Evolutionary conservation across 2,113 vertebrate species (phyloP), one percentile per base, ranked within the genome.

Genomic region (Dicrurus megarhynchus): DNA sequence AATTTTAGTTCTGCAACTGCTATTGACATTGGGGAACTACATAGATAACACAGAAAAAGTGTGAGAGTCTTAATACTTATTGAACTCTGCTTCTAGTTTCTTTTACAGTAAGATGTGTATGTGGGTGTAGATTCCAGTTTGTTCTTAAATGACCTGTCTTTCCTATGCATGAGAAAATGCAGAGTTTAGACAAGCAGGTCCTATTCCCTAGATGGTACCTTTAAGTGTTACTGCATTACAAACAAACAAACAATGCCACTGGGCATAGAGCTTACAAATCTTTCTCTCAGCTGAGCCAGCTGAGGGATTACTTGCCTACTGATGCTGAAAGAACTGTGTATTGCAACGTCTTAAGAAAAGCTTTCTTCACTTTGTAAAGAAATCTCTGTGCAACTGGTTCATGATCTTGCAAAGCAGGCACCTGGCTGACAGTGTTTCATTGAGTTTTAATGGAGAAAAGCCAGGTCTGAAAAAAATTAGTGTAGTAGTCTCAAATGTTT

Each of bases 301-400:
- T 89, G 64, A 83, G 27, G 52, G 55, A 95, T 95, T 95, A 68
- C 56, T 87, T 1, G 12, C 42, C 47, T 87, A 55, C 76, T 87
- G 84, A 91, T 87, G 68, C 84, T 84, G 83, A 86, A 95, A 89
- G 86, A 84, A 30, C 55, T 81, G 35, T 78, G 64, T 70, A 44
- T 92, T 89, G 68, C 59, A 89, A 24, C 4, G 3, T 84, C 80
- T 90, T 86, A 80, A 74, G 84, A 50, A 88, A 83, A 92, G 23
- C 75, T 92, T 92, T 89, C 69, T 75, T 89, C 68, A 78, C 47
- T 89, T 89, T 68, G 35, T 74, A 91, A 87, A 91, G 86, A 50
- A 94, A 59, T 67, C 59, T 84, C 73, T 80, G 37, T 69, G 63
- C 84, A 90, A 67, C 39, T 70, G 47, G 71, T 92, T 92, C 55